Base-by-base conservation (phyloP, 2,113 vertebrate species). In the Myrmecobius fasciatus region DNA sequence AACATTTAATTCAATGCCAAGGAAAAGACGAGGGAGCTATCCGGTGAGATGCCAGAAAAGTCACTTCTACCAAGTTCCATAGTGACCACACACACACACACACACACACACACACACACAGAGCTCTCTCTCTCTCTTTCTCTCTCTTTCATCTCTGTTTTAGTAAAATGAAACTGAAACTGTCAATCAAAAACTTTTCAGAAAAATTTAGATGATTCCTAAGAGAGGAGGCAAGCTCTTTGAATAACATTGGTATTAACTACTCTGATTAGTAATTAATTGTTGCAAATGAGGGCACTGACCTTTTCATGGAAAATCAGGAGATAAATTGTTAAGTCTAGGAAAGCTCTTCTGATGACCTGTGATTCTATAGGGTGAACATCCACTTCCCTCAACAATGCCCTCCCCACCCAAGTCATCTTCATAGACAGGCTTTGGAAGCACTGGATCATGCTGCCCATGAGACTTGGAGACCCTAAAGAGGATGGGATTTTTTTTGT, bases 221-320 rank as follows among this genome's bases (percentile, higher is more conserved):
- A 92, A 95, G 56, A 46, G 36, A 94, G 49, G 54, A 67, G 88
- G 90, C 93, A 89, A 83, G 12, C 67, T 47, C 4, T 22, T n/a
- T 14, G 36, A 95, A 94, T 46, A 97, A 52, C 53, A 83, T 95
- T 95, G 90, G 91, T 95, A 95, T 96, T 91, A 96, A 96, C 83
- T 91, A 43, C 14, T 88, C 49, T 97, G 52, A 96, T 95, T 94
- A 95, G 56, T 52, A 67, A 75, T 89, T 97, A 97, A 96, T 95
- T 97, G 36, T 90, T 93, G 26, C 96, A 96, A 92, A 96, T 92
- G 93, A 97, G 83, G 90, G 91, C 92, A 89, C 53, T 0, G 1
- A 75, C 89, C 89, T 97, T 96, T 95, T 47, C 52, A 31, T 53
- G 52, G 89, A 96, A 51, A 94, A 52, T 90, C 92, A 94, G 67